phyloP scores from a whole-genome alignment of 1,140 invertebrate genomes.

The Drosophila murphyi region DNA sequence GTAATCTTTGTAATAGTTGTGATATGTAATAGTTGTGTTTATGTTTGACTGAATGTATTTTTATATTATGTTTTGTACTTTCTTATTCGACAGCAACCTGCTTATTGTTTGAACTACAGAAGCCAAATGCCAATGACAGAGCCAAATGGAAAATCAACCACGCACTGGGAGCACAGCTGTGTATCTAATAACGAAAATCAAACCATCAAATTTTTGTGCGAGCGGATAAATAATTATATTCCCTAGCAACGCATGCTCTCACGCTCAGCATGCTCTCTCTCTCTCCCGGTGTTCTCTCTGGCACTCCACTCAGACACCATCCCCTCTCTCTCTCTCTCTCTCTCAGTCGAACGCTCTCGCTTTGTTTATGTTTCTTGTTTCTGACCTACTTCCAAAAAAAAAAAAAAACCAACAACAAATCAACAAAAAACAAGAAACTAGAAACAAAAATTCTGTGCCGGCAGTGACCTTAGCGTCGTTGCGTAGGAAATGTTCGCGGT shows the following conservation, averaged over 20 bases:
- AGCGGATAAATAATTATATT: slow-evolving; percentile 54
- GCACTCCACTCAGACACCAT: slow-evolving; percentile 4
- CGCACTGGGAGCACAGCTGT: slow-evolving; percentile 65
- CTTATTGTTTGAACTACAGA: slow-evolving; percentile 43
- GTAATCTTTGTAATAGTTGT: not conserved
- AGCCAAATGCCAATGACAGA: slow-evolving; percentile 42
- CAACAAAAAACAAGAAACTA: slow-evolving; percentile 20
- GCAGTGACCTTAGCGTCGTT: slow-evolving; percentile 32
- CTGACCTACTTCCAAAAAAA: slow-evolving; percentile 62
- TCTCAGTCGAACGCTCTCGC: slow-evolving; percentile 3
- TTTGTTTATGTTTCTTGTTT: slow-evolving; percentile 70
- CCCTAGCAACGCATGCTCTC: slow-evolving; percentile 67
- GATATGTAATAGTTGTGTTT: not conserved
- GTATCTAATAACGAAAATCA: slow-evolving; percentile 76
- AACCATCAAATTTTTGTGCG: slow-evolving; percentile 53
- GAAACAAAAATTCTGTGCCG: slow-evolving; percentile 28
- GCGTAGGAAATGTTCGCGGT: slow-evolving; percentile 26
- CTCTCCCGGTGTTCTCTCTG: slow-evolving; percentile 12
- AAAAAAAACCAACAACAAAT: not conserved
- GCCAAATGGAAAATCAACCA: slow-evolving; percentile 45
- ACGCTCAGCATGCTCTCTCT: slow-evolving; percentile 15
- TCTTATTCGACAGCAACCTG: slow-evolving; percentile 71
- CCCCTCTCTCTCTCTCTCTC: slow-evolving; percentile 5
- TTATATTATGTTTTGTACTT: slow-evolving; percentile 11
- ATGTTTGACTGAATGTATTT: not conserved